phyloP scores from a whole-genome alignment of 2,888 invertebrate genomes.

The Rotaria sp. region DNA sequence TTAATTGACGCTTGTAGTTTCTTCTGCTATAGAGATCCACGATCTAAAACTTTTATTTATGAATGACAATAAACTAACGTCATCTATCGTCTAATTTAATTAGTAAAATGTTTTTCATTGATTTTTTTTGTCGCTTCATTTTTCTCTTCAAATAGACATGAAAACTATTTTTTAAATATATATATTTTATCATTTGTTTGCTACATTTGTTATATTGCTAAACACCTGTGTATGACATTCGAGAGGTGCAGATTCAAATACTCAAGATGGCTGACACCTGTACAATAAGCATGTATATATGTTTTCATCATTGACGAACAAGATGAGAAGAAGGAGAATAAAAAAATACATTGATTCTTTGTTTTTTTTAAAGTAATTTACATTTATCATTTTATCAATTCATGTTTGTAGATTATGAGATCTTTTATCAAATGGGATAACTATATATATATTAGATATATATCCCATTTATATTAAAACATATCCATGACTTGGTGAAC shows the following conservation, averaged over 20 bases:
- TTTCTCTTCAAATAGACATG: neutral
- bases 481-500: neutral
- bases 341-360: neutral
- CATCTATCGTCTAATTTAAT: neutral
- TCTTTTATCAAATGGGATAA: constrained; percentile 2
- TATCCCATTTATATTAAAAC: neutral
- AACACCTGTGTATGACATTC: neutral
- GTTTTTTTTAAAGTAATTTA: neutral
- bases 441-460: neutral
- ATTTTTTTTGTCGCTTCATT: neutral
- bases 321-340: neutral
- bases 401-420: neutral
- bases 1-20: too few relatives aligned
- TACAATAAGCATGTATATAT: constrained; percentile 8
- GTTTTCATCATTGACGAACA: constrained; percentile 10
- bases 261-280: neutral
- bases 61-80: neutral
- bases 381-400: neutral
- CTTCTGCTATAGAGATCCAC: too few relatives aligned
- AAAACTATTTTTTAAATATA: neutral
- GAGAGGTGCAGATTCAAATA: neutral
- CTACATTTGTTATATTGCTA: neutral
- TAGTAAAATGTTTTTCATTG: neutral
- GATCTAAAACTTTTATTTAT: too few relatives aligned
- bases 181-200: neutral